Conservation (phyloP, 1,140 invertebrate genomes). For the Tetraneura akinire region DNA sequence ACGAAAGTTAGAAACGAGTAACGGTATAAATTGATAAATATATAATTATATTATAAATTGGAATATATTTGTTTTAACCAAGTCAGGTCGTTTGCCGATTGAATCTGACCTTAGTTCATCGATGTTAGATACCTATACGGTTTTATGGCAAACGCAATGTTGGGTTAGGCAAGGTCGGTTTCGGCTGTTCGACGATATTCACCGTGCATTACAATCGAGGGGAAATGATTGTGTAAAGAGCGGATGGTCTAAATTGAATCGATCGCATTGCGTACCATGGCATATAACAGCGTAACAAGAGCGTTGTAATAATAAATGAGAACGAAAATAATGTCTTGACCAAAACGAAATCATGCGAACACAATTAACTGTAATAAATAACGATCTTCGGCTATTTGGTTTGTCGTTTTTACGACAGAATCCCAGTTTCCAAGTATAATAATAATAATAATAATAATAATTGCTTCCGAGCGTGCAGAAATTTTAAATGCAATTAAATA, state of each 20-base stretch:
- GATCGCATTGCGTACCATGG: constrained; percentile 12
- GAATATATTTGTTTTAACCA: too few relatives aligned
- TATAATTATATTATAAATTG: too few relatives aligned
- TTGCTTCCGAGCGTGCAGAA: too few relatives aligned
- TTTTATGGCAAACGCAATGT: background rate
- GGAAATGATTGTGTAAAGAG: constrained; percentile 30
- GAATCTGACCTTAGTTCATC: background rate
- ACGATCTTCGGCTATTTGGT: too few relatives aligned
- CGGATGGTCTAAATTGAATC: constrained; percentile 30
- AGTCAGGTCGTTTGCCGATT: background rate
- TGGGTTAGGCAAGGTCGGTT: constrained; percentile 30
- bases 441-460: too few relatives aligned
- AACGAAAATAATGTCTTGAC: background rate
- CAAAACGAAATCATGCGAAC: too few relatives aligned
- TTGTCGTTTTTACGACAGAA: background rate
- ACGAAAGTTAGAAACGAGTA: too few relatives aligned
- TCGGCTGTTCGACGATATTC: constrained; percentile 12
- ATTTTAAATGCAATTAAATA: too few relatives aligned
- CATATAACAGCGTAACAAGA: background rate
- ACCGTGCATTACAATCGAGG: constrained; percentile 19
- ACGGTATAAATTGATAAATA: too few relatives aligned
- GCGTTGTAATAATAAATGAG: background rate
- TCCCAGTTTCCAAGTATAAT: too few relatives aligned
- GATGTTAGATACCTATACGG: background rate
- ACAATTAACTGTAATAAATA: background rate